These are phyloP conservation scores for Trichopoda pennipes DNA, from an alignment of 2,888 invertebrate species.

Conservation along the genomic window DNA sequence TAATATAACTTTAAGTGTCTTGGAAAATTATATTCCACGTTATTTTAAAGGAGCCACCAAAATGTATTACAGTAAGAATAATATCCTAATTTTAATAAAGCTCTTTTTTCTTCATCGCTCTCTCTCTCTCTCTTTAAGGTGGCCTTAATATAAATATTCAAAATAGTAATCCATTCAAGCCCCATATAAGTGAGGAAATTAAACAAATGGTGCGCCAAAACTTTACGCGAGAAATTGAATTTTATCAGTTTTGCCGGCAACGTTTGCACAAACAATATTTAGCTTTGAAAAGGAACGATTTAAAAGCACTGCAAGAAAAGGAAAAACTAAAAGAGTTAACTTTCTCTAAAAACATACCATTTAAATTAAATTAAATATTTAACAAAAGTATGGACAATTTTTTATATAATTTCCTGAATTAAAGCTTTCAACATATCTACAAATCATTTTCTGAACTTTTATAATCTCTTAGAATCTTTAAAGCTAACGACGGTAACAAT, in stretches of 20 bases:
- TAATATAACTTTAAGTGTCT: slow-evolving; percentile 89
- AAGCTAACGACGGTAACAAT: too few relatives aligned
- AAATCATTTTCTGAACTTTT: too few relatives aligned
- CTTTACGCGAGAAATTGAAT: slow-evolving; percentile 94
- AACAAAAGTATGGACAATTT: not conserved
- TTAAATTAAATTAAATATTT: too few relatives aligned
- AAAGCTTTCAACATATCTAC: too few relatives aligned
- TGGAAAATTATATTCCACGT: slow-evolving; percentile 91
- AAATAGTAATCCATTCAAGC: slow-evolving; percentile 92
- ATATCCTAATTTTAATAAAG: not conserved
- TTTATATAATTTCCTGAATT: too few relatives aligned
- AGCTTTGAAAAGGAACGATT: slow-evolving; percentile 82
- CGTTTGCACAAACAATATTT: slow-evolving; percentile 89
- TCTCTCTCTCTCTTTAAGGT: slow-evolving; percentile 73
- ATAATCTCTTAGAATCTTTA: too few relatives aligned
- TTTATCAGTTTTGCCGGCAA: slow-evolving; percentile 94
- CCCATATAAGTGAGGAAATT: slow-evolving; percentile 90
- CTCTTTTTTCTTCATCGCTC: not conserved
- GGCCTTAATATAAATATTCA: slow-evolving; percentile 82
- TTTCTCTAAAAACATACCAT: slow-evolving; percentile 4
- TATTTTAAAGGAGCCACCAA: slow-evolving; percentile 90
- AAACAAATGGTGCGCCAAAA: slow-evolving; percentile 91
- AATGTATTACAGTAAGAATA: slow-evolving; percentile 84
- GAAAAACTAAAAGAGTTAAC: slow-evolving; percentile 6
- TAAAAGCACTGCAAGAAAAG: slow-evolving; percentile 16